Percentiles rank a stretch among this genome's conserved stretches.
Evolutionary conservation across 2,888 invertebrate genomes (phyloP).

Genomic region (Pristionchus japonicus): DNA sequence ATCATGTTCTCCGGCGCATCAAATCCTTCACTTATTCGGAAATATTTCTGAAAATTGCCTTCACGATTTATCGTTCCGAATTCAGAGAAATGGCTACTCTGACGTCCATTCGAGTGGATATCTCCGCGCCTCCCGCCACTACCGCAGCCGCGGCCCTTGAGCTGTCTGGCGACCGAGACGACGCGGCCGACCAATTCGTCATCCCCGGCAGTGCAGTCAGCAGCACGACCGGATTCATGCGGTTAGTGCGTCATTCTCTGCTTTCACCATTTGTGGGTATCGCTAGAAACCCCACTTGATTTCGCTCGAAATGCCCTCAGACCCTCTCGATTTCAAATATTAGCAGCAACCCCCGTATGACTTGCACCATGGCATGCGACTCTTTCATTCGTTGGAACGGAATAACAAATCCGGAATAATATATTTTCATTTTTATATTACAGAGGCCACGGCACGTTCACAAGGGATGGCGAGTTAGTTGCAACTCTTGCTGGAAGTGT

Average conservation of each 20-base stretch:
- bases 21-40: neutral
- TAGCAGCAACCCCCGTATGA: no score
- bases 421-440: slow-evolving; percentile 49
- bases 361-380: no score
- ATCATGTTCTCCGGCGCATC: neutral
- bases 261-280: no score
- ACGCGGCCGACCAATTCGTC: slow-evolving; percentile 38
- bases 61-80: no score
- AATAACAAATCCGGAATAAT: no score
- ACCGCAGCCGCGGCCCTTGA: neutral
- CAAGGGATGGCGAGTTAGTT: slow-evolving; percentile 83
- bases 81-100: slow-evolving; percentile 1
- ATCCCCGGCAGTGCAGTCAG: slow-evolving; percentile 42
- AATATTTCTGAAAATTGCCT: neutral
- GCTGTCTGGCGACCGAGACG: slow-evolving; percentile 18
- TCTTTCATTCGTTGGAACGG: no score
- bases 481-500: slow-evolving; percentile 95
- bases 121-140: neutral
- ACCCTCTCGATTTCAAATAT: no score
- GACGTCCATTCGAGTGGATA: neutral
- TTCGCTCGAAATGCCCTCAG: no score
- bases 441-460: slow-evolving; percentile 96
- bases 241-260: neutral
- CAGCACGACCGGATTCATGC: slow-evolving; percentile 44
- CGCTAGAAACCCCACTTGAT: no score